Conservation (phyloP, 2,888 invertebrate species). For the Bibio marci region DNA sequence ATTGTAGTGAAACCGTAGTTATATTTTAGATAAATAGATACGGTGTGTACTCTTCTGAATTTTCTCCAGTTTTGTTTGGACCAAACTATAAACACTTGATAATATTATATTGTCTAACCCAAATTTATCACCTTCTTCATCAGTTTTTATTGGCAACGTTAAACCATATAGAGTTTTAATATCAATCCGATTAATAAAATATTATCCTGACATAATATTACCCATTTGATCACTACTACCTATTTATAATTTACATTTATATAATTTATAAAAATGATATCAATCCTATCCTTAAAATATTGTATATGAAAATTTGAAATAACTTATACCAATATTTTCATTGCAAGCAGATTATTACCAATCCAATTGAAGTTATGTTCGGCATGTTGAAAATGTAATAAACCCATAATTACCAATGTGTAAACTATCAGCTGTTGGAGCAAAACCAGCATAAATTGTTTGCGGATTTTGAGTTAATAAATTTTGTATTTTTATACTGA, state of each 20-base stretch:
- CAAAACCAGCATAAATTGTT: conserved; percentile 91
- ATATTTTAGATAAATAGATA: no score
- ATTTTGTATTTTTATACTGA: conserved; percentile 45
- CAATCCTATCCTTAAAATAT: conserved; percentile 94
- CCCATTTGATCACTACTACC: conserved; percentile 97
- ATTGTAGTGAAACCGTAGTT: no score
- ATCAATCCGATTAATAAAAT: conserved; percentile 56
- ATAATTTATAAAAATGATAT: conserved; percentile 58
- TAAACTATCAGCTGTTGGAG: conserved; percentile 90
- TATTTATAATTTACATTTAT: conserved; percentile 77
- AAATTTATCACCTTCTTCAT: conserved; percentile 84
- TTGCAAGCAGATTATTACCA: no score
- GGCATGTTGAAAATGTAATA: conserved; percentile 80
- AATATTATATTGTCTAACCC: no score
- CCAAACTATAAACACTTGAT: no score
- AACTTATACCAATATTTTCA: conserved; percentile 92
- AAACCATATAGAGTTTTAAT: conserved; percentile 63
- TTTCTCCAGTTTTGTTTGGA: no score
- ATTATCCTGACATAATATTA: conserved; percentile 86
- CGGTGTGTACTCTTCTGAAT: no score
- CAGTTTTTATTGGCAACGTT: conserved; percentile 81
- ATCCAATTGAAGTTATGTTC: conserved; percentile 77
- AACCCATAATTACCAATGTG: conserved; percentile 88
- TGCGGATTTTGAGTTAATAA: conserved; percentile 46
- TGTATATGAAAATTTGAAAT: conserved; percentile 93